Conservation (phyloP, 2,113 vertebrate species). For the Pluvialis apricaria region DNA sequence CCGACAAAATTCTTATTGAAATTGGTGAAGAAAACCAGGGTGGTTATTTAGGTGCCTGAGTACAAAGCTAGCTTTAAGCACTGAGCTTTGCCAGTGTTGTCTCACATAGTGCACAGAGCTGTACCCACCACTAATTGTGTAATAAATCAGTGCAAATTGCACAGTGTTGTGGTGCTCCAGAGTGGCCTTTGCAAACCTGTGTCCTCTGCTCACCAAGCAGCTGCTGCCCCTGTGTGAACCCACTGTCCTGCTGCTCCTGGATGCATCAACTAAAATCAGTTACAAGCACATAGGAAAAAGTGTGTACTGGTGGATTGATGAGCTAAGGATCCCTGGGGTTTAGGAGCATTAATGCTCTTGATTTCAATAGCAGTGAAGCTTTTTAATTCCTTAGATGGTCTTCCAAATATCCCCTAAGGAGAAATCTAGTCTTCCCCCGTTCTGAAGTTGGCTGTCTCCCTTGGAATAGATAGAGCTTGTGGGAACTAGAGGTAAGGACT, state of each 20-base stretch:
- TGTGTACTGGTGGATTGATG: background rate
- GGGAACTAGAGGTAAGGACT: background rate
- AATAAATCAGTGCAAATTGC: constrained; percentile 27
- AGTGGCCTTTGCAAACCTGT: background rate
- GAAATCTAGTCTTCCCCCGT: background rate
- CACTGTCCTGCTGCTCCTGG: background rate
- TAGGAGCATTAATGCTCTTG: background rate
- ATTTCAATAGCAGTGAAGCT: background rate
- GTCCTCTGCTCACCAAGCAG: background rate
- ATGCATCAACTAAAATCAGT: background rate
- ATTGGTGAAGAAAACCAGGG: background rate
- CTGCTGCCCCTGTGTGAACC: background rate
- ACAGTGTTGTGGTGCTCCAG: background rate
- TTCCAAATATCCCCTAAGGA: background rate
- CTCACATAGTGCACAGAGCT: background rate
- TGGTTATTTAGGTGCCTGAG: background rate
- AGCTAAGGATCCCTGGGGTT: background rate
- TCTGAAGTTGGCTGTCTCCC: background rate
- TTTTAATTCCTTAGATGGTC: constrained; percentile 5
- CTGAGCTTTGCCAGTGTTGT: background rate
- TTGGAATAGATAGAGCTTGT: background rate
- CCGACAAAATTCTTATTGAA: background rate
- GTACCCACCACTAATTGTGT: background rate
- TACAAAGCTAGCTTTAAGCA: background rate
- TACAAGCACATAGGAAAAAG: background rate